These are phyloP conservation scores for Dasysyrphus albostriatus DNA, from an alignment of 2,888 invertebrate species.

Conservation along the genomic window DNA sequence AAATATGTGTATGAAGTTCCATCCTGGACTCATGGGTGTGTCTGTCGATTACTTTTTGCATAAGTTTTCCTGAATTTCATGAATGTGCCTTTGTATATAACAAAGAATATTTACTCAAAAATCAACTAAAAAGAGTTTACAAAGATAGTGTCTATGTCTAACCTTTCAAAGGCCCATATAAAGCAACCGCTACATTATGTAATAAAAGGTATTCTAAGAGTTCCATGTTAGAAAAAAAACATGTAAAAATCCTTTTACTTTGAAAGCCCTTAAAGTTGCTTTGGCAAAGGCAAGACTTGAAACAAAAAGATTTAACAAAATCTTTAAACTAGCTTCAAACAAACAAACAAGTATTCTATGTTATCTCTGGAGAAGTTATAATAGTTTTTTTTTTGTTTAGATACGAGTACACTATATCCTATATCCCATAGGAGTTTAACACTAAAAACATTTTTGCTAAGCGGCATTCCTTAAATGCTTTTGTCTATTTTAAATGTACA, in stretches of 20 bases:
- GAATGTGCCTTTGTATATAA: too few species aligned
- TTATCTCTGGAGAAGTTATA: not conserved
- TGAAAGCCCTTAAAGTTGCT: not conserved
- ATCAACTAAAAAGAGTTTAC: too few species aligned
- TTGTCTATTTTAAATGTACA: constrained; percentile 43
- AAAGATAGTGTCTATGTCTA: too few species aligned
- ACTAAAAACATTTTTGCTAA: constrained; percentile 19
- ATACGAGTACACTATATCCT: not conserved
- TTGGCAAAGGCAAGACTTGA: not conserved
- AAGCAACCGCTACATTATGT: not conserved
- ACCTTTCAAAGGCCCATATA: not conserved
- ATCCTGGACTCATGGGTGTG: too few species aligned
- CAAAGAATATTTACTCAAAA: too few species aligned
- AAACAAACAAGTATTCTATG: not conserved
- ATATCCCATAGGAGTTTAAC: constrained; percentile 16
- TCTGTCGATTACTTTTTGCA: too few species aligned
- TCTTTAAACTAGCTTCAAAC: not conserved
- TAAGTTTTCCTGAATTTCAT: too few species aligned
- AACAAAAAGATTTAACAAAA: not conserved
- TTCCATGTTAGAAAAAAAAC: constrained; percentile 2
- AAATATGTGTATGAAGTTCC: too few species aligned
- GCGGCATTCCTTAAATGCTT: constrained; percentile 42
- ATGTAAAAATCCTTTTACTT: not conserved
- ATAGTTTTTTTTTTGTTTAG: not conserved
- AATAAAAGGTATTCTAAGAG: not conserved